Conservation (phyloP, 1,140 invertebrate species). For the Berghia stephanieae region DNA sequence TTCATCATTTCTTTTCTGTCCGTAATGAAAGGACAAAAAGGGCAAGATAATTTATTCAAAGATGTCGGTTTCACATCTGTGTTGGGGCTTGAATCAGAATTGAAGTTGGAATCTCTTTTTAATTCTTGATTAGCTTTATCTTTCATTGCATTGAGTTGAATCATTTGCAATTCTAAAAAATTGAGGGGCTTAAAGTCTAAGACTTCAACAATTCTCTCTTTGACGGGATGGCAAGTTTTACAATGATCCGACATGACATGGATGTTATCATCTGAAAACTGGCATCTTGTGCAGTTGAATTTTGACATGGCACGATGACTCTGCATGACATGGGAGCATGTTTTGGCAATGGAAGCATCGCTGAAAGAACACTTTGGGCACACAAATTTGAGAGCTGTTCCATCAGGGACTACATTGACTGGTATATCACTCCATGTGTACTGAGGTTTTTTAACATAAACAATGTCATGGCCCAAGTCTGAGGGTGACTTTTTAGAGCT, state of each 20-base stretch:
- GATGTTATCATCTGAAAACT: conserved; percentile 28
- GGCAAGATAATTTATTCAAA: conserved; percentile 14
- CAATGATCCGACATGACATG: conserved; percentile 29
- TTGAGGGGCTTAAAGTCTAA: conserved; percentile 27
- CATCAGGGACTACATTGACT: conserved; percentile 18
- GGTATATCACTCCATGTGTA: conserved; percentile 30
- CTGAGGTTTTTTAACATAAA: conserved; percentile 13
- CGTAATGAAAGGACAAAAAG: conserved; percentile 27
- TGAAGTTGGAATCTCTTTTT: background rate
- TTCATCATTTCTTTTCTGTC: conserved; percentile 9
- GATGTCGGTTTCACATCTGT: background rate
- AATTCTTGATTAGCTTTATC: background rate
- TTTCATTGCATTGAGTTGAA: conserved; percentile 16
- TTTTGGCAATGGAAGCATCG: conserved; percentile 27
- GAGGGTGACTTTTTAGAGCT: conserved; percentile 16
- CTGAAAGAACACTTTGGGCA: conserved; percentile 26
- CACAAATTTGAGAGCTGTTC: conserved; percentile 18
- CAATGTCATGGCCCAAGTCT: conserved; percentile 26
- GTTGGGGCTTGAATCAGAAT: too few relatives aligned
- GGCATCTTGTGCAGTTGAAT: conserved; percentile 25
- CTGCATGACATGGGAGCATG: conserved; percentile 27
- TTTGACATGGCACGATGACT: conserved; percentile 28
- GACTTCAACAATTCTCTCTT: conserved; percentile 27
- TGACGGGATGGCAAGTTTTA: conserved; percentile 14
- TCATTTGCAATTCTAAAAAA: conserved; percentile 26